Evolutionary conservation across 2,797 vertebrate genomes (phyloP).

Genomic region (Sphenodon punctatus): DNA sequence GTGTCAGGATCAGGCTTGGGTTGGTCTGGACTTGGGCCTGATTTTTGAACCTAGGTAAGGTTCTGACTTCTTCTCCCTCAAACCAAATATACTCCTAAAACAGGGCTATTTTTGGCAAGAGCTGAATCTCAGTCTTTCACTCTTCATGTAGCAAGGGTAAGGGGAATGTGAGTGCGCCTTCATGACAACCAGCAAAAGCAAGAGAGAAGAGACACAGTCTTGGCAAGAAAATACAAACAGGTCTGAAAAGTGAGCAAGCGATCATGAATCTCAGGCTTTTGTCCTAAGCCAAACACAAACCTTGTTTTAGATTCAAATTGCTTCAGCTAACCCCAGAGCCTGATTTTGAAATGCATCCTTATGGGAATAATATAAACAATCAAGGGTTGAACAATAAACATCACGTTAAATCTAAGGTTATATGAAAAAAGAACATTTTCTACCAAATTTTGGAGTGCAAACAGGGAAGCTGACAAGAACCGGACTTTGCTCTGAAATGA

Average conservation of each 20-base stretch:
- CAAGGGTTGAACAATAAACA: background rate
- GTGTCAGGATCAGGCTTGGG: too few species aligned
- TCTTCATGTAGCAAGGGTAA: slow-evolving; percentile 1
- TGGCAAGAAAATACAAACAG: background rate
- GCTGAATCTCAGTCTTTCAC: background rate
- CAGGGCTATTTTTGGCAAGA: background rate
- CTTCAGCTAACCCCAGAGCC: background rate
- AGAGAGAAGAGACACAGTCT: background rate
- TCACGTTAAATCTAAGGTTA: background rate
- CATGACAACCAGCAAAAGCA: background rate
- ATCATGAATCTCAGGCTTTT: background rate
- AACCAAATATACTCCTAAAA: background rate
- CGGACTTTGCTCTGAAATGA: background rate
- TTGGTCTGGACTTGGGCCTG: too few species aligned
- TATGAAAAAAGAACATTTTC: rapidly evolving
- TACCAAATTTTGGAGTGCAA: background rate
- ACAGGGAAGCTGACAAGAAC: background rate
- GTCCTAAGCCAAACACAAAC: background rate
- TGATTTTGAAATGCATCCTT: background rate
- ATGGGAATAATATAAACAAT: background rate
- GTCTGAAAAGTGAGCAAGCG: background rate
- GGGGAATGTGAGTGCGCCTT: background rate
- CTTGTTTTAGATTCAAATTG: background rate
- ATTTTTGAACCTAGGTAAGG: too few species aligned
- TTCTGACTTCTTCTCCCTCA: slow-evolving; percentile 10